Conservation (phyloP, 2,113 vertebrate genomes). For the Ochotona princeps region DNA sequence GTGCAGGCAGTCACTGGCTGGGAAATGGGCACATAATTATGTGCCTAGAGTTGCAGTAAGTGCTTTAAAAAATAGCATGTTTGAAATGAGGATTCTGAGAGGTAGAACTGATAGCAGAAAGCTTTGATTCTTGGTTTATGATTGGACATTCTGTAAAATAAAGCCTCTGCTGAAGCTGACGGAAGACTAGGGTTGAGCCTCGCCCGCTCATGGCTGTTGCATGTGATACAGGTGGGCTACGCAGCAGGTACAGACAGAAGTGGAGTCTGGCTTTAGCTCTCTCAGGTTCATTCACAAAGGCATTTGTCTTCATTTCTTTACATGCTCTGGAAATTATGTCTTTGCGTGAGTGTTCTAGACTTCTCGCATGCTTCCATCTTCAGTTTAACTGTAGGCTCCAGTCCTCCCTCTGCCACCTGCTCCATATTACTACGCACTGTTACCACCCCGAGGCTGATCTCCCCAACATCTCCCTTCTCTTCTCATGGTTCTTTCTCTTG, state of each 20-base stretch:
- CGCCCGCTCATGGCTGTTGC: rapidly evolving
- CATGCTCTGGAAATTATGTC: not conserved
- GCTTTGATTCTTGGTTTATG: not conserved
- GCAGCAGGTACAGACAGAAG: not conserved
- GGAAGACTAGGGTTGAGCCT: too few species aligned
- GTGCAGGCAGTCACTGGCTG: not conserved
- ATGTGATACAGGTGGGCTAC: rapidly evolving
- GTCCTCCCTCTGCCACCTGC: not conserved
- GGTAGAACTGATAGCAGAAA: not conserved
- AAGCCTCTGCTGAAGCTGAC: not conserved
- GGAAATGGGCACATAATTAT: not conserved
- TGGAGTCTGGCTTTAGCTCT: too few species aligned
- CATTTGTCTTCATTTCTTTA: not conserved
- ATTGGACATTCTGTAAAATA: not conserved
- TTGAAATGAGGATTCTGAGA: not conserved
- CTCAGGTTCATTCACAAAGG: not conserved
- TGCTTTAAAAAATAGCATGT: not conserved
- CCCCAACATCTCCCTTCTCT: not conserved
- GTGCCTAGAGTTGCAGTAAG: not conserved
- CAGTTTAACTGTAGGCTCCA: too few species aligned
- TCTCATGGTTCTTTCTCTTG: not conserved
- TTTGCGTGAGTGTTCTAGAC: not conserved
- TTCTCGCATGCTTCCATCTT: not conserved
- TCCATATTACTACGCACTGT: rapidly evolving
- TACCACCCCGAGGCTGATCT: not conserved